Base-by-base conservation (phyloP, 1,140 invertebrate genomes). In the Diachasmimorpha longicaudata region DNA sequence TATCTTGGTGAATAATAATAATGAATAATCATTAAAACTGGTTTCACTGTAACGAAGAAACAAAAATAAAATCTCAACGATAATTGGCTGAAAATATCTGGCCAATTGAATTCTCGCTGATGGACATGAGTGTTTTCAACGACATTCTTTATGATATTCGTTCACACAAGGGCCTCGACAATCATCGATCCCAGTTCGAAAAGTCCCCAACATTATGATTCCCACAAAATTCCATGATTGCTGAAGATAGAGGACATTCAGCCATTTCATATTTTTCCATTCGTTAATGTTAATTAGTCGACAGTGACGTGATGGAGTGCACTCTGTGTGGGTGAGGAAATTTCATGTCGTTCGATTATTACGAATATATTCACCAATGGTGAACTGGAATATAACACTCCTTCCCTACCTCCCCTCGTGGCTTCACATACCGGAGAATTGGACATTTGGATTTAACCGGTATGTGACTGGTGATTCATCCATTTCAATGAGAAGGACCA, bases 241-340 rank as follows among this genome's bases (percentile, higher is more conserved):
- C 16, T 4, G 58, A 25, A 63, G 23, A 63, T 63, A 63, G 36
- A 68, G 25, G 13, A 31, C 31, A 8, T 46, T 36, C 78, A 75
- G 81, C 79, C 81, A 81, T 82, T 84, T 84, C 76, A 80, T 81
- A 82, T 81, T 84, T 84, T 84, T 83, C 79, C 79, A 79, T 81
- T 79, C 80, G 81, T 84, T 84, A 84, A 84, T 83, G 82, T 84
- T 84, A 84, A 84, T 84, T 83, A 83, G 81, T 84, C 79, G 81
- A 83, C 82, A 81, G 79, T 82, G 82, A 84, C 79, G 79, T 84
- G 82, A 84, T 80, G 71, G 81, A 84, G 83, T 74, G 78, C 76
- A 70, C 83, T 82, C 69, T 25, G 14, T 55, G 14, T 16, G 48
- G 9, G 58, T 63, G 58, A 23, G 21, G 58, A 14, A 63, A 25